Evolutionary conservation across 2,888 invertebrate genomes (phyloP), one percentile per base, ranked within the genome.

Genomic region (Celastrina argiolus): DNA sequence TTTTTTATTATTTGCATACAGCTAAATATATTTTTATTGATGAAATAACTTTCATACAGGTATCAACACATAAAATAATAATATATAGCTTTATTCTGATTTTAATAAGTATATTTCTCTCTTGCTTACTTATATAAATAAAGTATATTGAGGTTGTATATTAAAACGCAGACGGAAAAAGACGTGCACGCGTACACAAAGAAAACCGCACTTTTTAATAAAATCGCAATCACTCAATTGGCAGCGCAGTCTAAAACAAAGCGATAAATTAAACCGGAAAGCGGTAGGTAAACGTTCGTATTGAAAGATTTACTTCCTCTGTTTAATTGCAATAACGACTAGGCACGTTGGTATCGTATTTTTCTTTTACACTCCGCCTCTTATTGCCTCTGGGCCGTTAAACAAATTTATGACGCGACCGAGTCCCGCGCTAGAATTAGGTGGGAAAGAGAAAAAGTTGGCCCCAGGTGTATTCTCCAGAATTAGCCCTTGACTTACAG

Each of bases 311-410:
- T 91, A 91, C 90, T 91, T 90, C 90, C 90, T 87, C 87, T 88
- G 90, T 91, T 91, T 91, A 91, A 91, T 91, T 91, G 90, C 90
- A 91, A 90, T 91, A 90, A 90, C 91, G 90, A 88, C 89, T 88
- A 88, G 89, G 91, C 91, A 90, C 91, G 91, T 90, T 88, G 89
- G 88, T 90, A 90, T 88, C 91, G 91, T 90, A 91, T 91, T 90
- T 90, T 91, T 90, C 90, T 90, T 89, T 91, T 88, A 89, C 89
- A 87, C 90, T 86, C 88, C 83, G 83, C 87, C 90, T 89, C 89
- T 91, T 91, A 90, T 89, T 91, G 89, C 91, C 88, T 89, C 85
- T 80, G 83, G 85, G 88, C 86, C 89, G 91, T 91, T 91, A 91
- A 90, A 89, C 89, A 88, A 91, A 91, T 91, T 91, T 91, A 91